phyloP scores from a whole-genome alignment of 2,797 vertebrate genomes.

The Anguilla megastoma region DNA sequence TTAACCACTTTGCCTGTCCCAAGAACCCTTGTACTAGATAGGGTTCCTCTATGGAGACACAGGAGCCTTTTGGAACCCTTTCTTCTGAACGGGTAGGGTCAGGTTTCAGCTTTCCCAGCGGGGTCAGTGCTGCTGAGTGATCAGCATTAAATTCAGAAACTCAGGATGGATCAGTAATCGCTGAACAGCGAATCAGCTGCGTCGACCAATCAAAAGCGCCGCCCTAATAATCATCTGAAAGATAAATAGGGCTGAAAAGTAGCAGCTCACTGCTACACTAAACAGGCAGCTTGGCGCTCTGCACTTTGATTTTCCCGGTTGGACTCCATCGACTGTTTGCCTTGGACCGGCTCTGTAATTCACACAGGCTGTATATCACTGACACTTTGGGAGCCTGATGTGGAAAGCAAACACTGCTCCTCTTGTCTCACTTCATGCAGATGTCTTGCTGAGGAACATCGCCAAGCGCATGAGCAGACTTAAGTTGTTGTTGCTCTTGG shows the following conservation, averaged over 20 bases:
- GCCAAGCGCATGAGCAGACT: neutral
- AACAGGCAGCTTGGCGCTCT: neutral
- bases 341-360: conserved; percentile 36
- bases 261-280: neutral
- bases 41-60: too few relatives aligned
- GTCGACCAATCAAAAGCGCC: neutral
- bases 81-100: too few relatives aligned
- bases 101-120: neutral
- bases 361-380: neutral
- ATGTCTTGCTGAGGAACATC: conserved; percentile 13
- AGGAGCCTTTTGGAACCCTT: too few relatives aligned
- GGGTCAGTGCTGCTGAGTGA: neutral
- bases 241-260: neutral
- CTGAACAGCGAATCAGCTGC: neutral
- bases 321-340: neutral
- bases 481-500: neutral
- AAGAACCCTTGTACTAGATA: too few relatives aligned
- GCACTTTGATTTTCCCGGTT: neutral
- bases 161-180: neutral
- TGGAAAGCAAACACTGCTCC: conserved; percentile 21
- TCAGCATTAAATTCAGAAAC: neutral
- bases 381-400: conserved; percentile 33
- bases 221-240: neutral
- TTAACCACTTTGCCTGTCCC: too few relatives aligned
- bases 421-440: neutral